Conservation (phyloP, 2,797 vertebrate species). For the Cygnus olor region DNA sequence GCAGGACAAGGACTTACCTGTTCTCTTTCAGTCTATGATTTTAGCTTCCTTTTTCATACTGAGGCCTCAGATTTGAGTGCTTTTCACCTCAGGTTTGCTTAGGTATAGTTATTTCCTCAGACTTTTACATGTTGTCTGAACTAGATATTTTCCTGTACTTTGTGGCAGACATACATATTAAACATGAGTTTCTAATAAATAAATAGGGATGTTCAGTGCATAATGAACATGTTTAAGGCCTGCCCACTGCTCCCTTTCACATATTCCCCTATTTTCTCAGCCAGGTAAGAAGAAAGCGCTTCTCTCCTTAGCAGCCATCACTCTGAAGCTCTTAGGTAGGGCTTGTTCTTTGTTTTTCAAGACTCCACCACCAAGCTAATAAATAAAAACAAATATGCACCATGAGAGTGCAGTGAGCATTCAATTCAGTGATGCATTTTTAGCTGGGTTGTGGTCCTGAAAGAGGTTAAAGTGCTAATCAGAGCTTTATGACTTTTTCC, state of each 20-base stretch:
- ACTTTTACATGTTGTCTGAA: background rate
- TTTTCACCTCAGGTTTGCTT: background rate
- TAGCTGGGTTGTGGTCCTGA: background rate
- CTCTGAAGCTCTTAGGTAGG: background rate
- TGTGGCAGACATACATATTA: background rate
- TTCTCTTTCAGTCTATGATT: background rate
- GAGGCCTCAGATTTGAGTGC: background rate
- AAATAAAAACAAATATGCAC: background rate
- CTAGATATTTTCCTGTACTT: background rate
- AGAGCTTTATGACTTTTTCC: background rate
- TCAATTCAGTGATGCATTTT: background rate
- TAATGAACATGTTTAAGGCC: background rate
- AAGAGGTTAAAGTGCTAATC: background rate
- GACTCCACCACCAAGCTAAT: background rate
- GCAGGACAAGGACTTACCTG: background rate
- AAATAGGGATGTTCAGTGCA: background rate
- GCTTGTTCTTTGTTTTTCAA: background rate
- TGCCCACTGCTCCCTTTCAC: background rate
- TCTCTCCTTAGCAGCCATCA: background rate
- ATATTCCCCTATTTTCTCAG: background rate
- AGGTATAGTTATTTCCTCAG: background rate
- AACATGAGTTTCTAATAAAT: background rate
- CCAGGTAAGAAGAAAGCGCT: background rate
- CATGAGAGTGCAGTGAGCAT: background rate
- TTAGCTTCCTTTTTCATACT: background rate